phyloP scores from a whole-genome alignment of 2,797 vertebrate species.

The Coregonus sp. region DNA sequence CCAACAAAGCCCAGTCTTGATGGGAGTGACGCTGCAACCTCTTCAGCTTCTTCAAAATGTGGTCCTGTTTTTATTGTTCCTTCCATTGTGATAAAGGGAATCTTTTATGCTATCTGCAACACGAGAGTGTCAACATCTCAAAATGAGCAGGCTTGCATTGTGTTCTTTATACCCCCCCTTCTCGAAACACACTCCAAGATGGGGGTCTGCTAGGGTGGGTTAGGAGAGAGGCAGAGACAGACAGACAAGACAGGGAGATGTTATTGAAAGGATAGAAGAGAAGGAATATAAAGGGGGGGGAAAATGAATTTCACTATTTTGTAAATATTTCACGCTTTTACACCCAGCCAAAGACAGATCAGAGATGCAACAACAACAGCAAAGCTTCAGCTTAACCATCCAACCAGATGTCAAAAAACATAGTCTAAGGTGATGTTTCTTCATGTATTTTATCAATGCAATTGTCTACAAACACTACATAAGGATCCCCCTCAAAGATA shows the following conservation, averaged over 20 bases:
- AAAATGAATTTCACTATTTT: constrained; percentile 58
- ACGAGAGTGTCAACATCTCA: constrained; percentile 41
- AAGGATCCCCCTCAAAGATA: neutral
- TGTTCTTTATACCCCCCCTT: neutral
- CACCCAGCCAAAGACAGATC: constrained; percentile 61
- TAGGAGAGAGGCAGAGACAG: constrained; percentile 11
- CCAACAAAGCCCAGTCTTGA: constrained; percentile 45
- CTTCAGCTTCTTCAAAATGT: constrained; percentile 50
- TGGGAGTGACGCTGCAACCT: constrained; percentile 33
- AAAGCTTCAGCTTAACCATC: constrained; percentile 49
- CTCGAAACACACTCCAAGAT: constrained; percentile 43
- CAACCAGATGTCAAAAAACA: constrained; percentile 2
- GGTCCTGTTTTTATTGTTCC: constrained; percentile 55
- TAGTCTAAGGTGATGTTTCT: neutral
- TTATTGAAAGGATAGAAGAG: constrained; percentile 65
- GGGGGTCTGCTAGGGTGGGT: constrained; percentile 51
- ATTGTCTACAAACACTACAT: neutral
- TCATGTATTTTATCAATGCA: neutral
- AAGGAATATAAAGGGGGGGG: constrained; percentile 45
- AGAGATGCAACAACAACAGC: constrained; percentile 56
- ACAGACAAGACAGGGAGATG: constrained; percentile 26
- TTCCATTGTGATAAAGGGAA: constrained; percentile 61
- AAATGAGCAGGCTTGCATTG: neutral
- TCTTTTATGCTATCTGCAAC: constrained; percentile 67
- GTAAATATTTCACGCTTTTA: constrained; percentile 70